Conservation (phyloP, 2,113 vertebrate genomes). For the Apodemus speciosus region DNA sequence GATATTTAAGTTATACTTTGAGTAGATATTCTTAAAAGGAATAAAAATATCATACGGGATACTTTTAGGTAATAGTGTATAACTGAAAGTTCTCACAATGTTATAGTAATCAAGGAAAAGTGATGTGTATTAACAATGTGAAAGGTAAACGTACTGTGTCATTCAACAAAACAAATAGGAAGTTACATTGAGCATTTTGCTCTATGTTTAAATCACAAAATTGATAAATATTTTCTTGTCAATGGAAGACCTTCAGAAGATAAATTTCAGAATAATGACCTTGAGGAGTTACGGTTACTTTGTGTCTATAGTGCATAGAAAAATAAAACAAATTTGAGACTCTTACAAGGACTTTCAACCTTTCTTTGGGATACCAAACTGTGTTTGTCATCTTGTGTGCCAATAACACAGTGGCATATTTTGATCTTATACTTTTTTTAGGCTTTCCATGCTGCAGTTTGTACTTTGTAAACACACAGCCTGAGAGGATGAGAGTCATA, state of each 20-base stretch:
- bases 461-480: background rate
- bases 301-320: background rate
- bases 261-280: slow-evolving; percentile 46
- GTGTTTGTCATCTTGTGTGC: background rate
- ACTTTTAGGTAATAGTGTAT: slow-evolving; percentile 42
- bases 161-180: slow-evolving; percentile 60
- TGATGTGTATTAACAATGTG: slow-evolving; percentile 39
- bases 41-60: background rate
- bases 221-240: slow-evolving; percentile 55
- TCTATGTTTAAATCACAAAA: slow-evolving; percentile 69
- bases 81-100: slow-evolving; percentile 43
- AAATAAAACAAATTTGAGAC: background rate
- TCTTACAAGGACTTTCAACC: background rate
- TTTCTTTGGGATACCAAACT: background rate
- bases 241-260: slow-evolving; percentile 48
- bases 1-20: slow-evolving; percentile 32
- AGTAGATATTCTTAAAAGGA: slow-evolving; percentile 7
- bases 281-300: background rate
- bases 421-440: background rate
- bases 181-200: slow-evolving; percentile 44
- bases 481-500: background rate
- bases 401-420: background rate
- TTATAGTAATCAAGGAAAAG: slow-evolving; percentile 50
- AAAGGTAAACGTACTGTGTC: slow-evolving; percentile 53
- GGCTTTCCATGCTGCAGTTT: background rate